Evolutionary conservation across 2,888 invertebrate species (phyloP).

Genomic region (Eupithecia centaureata): DNA sequence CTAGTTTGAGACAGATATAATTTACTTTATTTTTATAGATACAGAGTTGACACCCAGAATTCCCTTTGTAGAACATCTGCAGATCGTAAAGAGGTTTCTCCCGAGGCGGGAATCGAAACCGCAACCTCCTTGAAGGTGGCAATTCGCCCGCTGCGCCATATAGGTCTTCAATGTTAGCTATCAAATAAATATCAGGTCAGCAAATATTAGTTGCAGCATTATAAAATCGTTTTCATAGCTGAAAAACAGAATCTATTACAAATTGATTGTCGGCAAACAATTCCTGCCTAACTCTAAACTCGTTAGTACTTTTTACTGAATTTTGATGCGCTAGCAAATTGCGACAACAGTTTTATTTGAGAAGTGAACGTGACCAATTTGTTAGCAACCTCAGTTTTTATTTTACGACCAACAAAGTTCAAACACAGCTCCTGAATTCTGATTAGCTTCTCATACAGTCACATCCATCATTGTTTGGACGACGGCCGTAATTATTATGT

Average conservation of each 20-base stretch:
- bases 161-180: not conserved
- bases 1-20: too few species aligned
- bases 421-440: constrained; percentile 73
- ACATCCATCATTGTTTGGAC: constrained; percentile 72
- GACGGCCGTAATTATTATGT: constrained; percentile 72
- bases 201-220: not conserved
- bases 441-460: constrained; percentile 65
- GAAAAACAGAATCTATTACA: constrained; percentile 14
- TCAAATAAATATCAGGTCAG: not conserved
- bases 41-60: too few species aligned
- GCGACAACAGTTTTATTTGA: constrained; percentile 43
- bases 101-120: too few species aligned
- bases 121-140: too few species aligned
- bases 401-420: constrained; percentile 69
- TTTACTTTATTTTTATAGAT: too few species aligned
- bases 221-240: constrained; percentile 4
- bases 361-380: constrained; percentile 44
- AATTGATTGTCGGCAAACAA: constrained; percentile 17
- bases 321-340: constrained; percentile 32
- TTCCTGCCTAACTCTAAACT: constrained; percentile 9
- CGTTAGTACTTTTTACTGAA: constrained; percentile 13
- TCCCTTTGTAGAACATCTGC: too few species aligned
- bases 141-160: too few species aligned
- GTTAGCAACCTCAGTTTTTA: constrained; percentile 36
- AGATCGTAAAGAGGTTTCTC: too few species aligned